Evolutionary conservation across 2,888 invertebrate species (phyloP).

Genomic region (Tipula vernalis): DNA sequence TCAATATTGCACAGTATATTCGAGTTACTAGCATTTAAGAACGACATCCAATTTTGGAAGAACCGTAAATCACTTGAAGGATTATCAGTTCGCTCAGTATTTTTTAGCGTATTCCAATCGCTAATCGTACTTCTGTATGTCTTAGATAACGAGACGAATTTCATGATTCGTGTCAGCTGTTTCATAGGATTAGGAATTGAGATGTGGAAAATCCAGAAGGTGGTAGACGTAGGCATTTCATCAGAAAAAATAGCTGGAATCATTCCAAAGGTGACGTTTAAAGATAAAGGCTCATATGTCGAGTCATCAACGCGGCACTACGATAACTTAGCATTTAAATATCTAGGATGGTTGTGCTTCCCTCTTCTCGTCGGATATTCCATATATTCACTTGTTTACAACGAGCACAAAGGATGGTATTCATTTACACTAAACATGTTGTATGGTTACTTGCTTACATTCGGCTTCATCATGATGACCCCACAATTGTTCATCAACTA

Average conservation of each 20-base stretch:
- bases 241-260: conserved; percentile 62
- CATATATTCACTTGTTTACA: conserved; percentile 85
- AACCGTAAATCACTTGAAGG: conserved; percentile 94
- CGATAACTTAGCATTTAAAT: conserved; percentile 90
- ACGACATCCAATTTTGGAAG: conserved; percentile 99
- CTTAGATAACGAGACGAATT: conserved; percentile 96
- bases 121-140: conserved; percentile 91
- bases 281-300: conserved; percentile 94
- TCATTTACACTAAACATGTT: conserved; percentile 93
- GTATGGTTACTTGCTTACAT: conserved; percentile 94
- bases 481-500: conserved; percentile 99
- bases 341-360: conserved; percentile 91
- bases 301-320: conserved; percentile 88
- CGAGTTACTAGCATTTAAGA: conserved; percentile 97
- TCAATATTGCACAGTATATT: conserved; percentile 95
- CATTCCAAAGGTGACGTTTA: conserved; percentile 66
- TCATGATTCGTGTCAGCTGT: conserved; percentile 87
- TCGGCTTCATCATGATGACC: conserved; percentile 99
- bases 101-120: conserved; percentile 97
- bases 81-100: conserved; percentile 92
- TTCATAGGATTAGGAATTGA: conserved; percentile 92
- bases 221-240: conserved; percentile 68
- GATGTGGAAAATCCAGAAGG: conserved; percentile 98
- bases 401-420: conserved; percentile 99
- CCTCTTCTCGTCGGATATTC: conserved; percentile 90